phyloP scores from a whole-genome alignment of 2,113 vertebrate species.

The Spermophilus dauricus region DNA sequence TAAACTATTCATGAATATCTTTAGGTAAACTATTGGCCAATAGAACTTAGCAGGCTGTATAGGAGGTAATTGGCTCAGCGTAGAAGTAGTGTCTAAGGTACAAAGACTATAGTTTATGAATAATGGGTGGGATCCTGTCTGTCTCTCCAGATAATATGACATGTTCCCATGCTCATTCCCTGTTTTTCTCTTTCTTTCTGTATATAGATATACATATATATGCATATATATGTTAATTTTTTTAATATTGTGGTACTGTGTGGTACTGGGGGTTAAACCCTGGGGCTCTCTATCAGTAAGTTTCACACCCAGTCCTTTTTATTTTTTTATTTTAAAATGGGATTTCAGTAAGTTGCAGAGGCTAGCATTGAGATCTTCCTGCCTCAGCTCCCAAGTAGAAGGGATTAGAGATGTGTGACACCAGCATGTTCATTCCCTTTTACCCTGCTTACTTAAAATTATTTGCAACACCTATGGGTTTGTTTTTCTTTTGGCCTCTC shows the following conservation, averaged over 20 bases:
- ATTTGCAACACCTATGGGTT: neutral
- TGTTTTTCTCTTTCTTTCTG: neutral
- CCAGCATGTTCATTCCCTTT: neutral
- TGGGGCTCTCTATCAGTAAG: too few species aligned
- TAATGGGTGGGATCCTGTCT: neutral
- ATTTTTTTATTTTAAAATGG: too few species aligned
- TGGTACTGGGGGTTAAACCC: too few species aligned
- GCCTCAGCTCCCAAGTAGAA: neutral
- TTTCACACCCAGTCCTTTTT: too few species aligned
- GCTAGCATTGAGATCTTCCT: neutral
- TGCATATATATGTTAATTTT: too few species aligned
- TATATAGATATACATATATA: too few species aligned
- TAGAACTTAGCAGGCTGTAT: neutral
- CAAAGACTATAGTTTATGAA: neutral
- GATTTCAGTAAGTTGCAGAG: too few species aligned
- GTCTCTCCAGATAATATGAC: neutral
- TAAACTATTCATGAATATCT: neutral
- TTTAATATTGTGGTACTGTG: too few species aligned
- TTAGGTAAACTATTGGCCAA: neutral
- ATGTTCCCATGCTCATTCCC: neutral
- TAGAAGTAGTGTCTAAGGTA: neutral
- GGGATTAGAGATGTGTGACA: neutral
- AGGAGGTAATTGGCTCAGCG: neutral
- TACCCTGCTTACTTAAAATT: neutral
- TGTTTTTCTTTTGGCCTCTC: neutral